These are phyloP conservation scores for Lagothrix lagotricha DNA, from an alignment of 2,797 vertebrate genomes.

Conservation along the genomic window DNA sequence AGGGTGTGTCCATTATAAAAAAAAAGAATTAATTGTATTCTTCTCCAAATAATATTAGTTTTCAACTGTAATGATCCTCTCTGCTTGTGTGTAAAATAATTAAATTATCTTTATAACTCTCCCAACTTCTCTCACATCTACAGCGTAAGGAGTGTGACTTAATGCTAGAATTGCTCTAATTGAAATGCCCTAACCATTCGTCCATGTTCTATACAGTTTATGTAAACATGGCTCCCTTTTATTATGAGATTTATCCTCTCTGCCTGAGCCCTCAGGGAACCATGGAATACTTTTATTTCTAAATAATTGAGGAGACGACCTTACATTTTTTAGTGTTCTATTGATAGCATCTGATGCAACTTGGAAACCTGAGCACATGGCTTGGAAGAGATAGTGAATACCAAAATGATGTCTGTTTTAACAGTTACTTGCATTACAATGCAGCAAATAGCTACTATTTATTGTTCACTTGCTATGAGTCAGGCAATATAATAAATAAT, in stretches of 20 bases:
- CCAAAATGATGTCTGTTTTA: neutral
- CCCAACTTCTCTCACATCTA: neutral
- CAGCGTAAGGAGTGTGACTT: neutral
- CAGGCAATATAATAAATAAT: constrained; percentile 29
- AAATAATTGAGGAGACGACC: neutral
- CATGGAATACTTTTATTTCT: neutral
- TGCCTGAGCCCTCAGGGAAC: neutral
- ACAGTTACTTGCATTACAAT: neutral
- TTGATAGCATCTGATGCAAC: neutral
- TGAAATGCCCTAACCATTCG: neutral
- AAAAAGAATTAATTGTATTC: constrained; percentile 17
- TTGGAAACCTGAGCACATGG: neutral
- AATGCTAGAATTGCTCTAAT: neutral
- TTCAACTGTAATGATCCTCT: neutral
- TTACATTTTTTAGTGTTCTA: neutral
- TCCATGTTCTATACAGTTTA: neutral
- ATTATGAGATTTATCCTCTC: neutral
- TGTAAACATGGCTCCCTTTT: neutral
- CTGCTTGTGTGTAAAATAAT: neutral
- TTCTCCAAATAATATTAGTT: neutral
- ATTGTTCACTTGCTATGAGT: neutral
- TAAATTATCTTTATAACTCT: neutral
- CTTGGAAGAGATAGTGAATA: neutral
- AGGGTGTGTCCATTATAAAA: constrained; percentile 2
- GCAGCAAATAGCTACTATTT: neutral